Evolutionary conservation across 2,888 invertebrate species (phyloP).

Genomic region (Meteorus cinctellus): DNA sequence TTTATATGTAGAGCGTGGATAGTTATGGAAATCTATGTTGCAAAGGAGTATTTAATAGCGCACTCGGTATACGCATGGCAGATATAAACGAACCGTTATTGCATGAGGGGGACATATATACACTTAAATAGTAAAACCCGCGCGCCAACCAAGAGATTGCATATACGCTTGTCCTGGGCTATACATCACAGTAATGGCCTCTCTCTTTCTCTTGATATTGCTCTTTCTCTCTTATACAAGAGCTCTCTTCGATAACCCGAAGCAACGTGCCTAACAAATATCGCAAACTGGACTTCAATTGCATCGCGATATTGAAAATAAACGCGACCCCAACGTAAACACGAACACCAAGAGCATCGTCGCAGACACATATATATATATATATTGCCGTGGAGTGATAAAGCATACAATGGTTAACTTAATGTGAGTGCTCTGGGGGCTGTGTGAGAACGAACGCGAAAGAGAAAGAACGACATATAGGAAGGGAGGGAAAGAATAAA

Average conservation of each 20-base stretch:
- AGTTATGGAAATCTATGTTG: slow-evolving; percentile 35
- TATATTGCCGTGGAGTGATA: slow-evolving; percentile 45
- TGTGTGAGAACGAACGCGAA: slow-evolving; percentile 19
- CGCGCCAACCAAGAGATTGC: slow-evolving; percentile 48
- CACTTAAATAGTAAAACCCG: slow-evolving; percentile 49
- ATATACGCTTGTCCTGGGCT: slow-evolving; percentile 39
- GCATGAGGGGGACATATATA: slow-evolving; percentile 38
- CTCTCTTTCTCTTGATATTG: slow-evolving; percentile 28
- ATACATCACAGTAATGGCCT: slow-evolving; percentile 52
- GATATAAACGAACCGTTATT: slow-evolving; percentile 45
- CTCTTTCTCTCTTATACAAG: slow-evolving; percentile 42
- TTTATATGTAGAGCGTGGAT: slow-evolving; percentile 24
- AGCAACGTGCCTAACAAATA: slow-evolving; percentile 49
- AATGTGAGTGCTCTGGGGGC: slow-evolving; percentile 39
- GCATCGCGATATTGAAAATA: slow-evolving; percentile 58
- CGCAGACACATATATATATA: slow-evolving; percentile 45
- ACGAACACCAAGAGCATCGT: slow-evolving; percentile 11
- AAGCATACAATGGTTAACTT: slow-evolving; percentile 54
- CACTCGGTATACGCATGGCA: slow-evolving; percentile 30
- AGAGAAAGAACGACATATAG: background rate
- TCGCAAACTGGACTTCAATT: slow-evolving; percentile 54
- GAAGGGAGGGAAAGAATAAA: background rate
- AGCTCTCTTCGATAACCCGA: slow-evolving; percentile 44
- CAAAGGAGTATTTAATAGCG: slow-evolving; percentile 36
- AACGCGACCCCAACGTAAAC: slow-evolving; percentile 47